Base-by-base conservation (phyloP, 2,888 invertebrate genomes). In the Zelleria hepariella region DNA sequence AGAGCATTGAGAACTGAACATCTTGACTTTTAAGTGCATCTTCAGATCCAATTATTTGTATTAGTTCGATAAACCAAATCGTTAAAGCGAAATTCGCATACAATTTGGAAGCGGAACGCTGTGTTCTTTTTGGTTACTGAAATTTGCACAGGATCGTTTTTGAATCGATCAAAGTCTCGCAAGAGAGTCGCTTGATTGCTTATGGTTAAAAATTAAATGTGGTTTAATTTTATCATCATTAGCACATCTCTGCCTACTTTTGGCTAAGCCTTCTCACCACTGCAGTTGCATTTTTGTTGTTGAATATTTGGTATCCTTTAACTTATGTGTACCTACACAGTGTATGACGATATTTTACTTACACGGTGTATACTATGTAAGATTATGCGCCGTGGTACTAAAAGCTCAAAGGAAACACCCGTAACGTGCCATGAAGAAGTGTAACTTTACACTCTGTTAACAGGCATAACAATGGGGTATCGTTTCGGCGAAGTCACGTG, bases 401-500 rank as follows among this genome's bases (percentile, higher is more conserved):
- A 74, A 71, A 67, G 53, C 57, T 23, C 60, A 82, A 84, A 82
- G 70, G 72, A 65, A 77, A 75, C 74, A 77, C 78, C 76, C 77
- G 78, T 82, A 85, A 83, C 66, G 66, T 74, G 72, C 67, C 71
- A 65, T 69, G 71, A 67, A 81, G 73, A 76, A 75, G 71, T 86
- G 86, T 87, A 87, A 87, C 79, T 77, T 75, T 82, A 86, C 72
- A 80, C 84, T 74, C 58, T 42, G 52, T 66, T 80, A 83, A 85
- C 78, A 80, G 75, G 82, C 84, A 78, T 80, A 77, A 87, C 87
- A 87, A 87, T 86, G 78, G 85, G 72, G 75, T 76, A 78, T 86
- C 75, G 81, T 64, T 86, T 86, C 85, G 69, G 71, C 77, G 82
- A 86, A 86, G 74, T 71, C 70, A 69, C 69, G 67, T 69, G 69